These are phyloP conservation scores for Pipistrellus kuhlii DNA, from an alignment of 2,797 vertebrate species.

Conservation along the genomic window DNA sequence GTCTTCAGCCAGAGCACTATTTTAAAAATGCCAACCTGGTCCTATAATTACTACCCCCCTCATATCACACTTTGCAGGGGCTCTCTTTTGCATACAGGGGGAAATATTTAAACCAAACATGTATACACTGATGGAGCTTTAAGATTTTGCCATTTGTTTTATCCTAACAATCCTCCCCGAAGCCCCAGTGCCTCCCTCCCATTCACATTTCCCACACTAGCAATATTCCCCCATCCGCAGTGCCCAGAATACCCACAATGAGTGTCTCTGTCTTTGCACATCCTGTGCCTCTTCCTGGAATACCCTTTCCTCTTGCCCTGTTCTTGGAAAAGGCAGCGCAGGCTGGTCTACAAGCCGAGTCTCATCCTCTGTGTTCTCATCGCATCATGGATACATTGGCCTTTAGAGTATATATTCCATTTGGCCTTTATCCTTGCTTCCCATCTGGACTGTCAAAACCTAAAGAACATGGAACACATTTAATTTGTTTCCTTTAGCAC, in stretches of 20 bases:
- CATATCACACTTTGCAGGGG: neutral
- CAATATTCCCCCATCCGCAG: neutral
- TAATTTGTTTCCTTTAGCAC: neutral
- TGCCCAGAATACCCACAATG: too few relatives aligned
- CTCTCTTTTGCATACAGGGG: neutral
- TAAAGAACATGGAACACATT: neutral
- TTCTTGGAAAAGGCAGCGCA: neutral
- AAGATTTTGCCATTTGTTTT: neutral
- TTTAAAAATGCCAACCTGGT: neutral
- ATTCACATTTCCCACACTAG: neutral
- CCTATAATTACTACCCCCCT: neutral
- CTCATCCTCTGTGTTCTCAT: neutral
- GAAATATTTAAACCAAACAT: neutral
- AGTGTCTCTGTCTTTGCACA: neutral
- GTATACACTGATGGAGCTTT: neutral
- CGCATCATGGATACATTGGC: neutral
- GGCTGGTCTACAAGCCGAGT: neutral
- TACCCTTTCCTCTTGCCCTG: neutral
- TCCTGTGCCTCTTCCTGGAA: neutral
- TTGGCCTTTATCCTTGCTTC: neutral
- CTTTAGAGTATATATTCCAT: neutral
- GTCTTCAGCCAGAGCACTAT: neutral
- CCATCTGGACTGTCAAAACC: neutral
- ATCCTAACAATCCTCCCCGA: neutral
- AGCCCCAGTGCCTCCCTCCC: neutral